A percentile compares a stretch with the other conserved stretches of the same genome.
These are phyloP conservation scores for Zaprionus taronus DNA, from an alignment of 1,140 invertebrate species.

Conservation along the genomic window DNA sequence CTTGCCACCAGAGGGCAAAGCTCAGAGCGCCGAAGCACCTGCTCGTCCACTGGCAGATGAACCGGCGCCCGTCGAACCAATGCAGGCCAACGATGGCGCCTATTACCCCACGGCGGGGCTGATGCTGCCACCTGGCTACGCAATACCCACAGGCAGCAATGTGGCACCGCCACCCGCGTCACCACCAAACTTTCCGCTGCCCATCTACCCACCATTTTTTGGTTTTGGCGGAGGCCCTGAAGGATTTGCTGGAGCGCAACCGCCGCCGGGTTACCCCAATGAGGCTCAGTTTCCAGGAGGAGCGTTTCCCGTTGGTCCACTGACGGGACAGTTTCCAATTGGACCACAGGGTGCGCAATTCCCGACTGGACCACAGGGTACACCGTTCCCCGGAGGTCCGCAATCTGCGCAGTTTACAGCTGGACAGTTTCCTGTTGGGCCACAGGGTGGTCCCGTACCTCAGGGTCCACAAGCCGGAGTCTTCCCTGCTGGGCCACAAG, in stretches of 20 bases:
- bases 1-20: constrained; percentile 21
- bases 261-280: constrained; percentile 50
- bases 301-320: constrained; percentile 16
- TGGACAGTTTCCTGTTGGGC: constrained; percentile 16
- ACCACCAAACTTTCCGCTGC: constrained; percentile 68
- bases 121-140: constrained; percentile 56
- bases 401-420: neutral
- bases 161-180: constrained; percentile 34
- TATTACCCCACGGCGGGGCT: constrained; percentile 54
- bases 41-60: constrained; percentile 2
- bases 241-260: constrained; percentile 17
- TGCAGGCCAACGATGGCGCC: constrained; percentile 34
- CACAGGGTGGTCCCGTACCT: constrained; percentile 16
- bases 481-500: constrained; percentile 6
- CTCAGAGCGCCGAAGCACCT: neutral
- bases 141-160: constrained; percentile 57
- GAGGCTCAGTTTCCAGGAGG: constrained; percentile 20
- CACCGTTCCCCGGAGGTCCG: neutral
- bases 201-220: constrained; percentile 71
- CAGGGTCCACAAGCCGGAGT: constrained; percentile 11
- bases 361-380: constrained; percentile 4
- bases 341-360: neutral
- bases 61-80: neutral
- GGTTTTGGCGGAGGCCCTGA: constrained; percentile 49
- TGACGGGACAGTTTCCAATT: constrained; percentile 14